Conservation (phyloP, 1,140 invertebrate species). For the Tetramorium parvispinum region DNA sequence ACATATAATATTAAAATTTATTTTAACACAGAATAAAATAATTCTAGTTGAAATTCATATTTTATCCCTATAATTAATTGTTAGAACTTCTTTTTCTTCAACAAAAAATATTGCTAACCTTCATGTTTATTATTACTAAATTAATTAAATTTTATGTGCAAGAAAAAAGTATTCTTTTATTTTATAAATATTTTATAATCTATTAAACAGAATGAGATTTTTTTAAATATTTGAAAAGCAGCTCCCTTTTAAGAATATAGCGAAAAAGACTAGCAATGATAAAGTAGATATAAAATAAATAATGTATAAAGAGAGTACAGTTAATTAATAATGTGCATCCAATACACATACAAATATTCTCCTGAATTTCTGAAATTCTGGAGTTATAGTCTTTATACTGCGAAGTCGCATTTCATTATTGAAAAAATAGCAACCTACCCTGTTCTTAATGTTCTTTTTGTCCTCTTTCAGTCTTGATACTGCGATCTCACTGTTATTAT, state of each 20-base stretch:
- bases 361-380: not conserved
- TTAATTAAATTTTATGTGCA: not conserved
- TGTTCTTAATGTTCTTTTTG: not conserved
- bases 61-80: not conserved
- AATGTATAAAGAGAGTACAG: not conserved
- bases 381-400: not conserved
- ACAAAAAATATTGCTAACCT: not conserved
- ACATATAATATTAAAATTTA: not conserved
- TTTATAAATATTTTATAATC: not conserved
- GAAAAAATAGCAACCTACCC: not conserved
- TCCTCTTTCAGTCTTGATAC: constrained; percentile 29
- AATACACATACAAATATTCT: not conserved
- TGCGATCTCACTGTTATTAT: constrained; percentile 59
- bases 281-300: not conserved
- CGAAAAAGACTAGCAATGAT: not conserved
- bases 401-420: not conserved
- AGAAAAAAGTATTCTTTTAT: not conserved
- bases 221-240: not conserved
- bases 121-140: not conserved
- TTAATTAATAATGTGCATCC: not conserved
- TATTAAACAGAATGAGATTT: not conserved
- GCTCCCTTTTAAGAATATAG: not conserved
- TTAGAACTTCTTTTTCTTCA: not conserved
- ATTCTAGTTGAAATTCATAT: not conserved
- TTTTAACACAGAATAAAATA: not conserved